These are phyloP conservation scores for Scyliorhinus canicula DNA, from an alignment of 2,797 vertebrate species.

Conservation along the genomic window DNA sequence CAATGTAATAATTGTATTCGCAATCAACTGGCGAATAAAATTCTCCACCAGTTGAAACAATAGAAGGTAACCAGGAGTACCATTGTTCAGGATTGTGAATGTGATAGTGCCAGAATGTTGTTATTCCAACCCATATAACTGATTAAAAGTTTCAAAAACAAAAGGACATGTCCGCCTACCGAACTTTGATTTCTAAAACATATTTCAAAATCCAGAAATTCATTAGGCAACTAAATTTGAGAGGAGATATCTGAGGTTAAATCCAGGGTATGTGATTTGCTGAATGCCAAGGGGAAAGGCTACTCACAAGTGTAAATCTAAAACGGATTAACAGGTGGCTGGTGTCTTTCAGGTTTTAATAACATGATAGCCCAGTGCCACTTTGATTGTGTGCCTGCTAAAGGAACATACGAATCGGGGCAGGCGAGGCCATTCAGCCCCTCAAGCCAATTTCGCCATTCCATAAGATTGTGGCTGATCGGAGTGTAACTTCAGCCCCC, in stretches of 20 bases:
- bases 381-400: conserved; percentile 25
- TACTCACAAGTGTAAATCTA: conserved; percentile 25
- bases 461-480: too few relatives aligned
- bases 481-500: too few relatives aligned
- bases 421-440: too few relatives aligned
- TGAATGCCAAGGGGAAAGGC: background rate
- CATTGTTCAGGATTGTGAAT: background rate
- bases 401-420: too few relatives aligned
- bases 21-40: background rate
- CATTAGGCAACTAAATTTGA: background rate
- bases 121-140: background rate
- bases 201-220: background rate
- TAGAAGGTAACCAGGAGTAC: background rate
- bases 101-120: background rate
- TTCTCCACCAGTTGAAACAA: background rate
- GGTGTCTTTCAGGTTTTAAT: background rate
- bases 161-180: background rate
- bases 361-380: background rate
- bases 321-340: conserved; percentile 16
- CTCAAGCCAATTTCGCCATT: too few relatives aligned
- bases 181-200: background rate
- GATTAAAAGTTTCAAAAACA: background rate
- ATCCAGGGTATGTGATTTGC: conserved; percentile 4
- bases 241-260: background rate
- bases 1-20: background rate